These are phyloP conservation scores for Drosophila repletoides DNA, from an alignment of 1,140 invertebrate genomes.

Conservation along the genomic window DNA sequence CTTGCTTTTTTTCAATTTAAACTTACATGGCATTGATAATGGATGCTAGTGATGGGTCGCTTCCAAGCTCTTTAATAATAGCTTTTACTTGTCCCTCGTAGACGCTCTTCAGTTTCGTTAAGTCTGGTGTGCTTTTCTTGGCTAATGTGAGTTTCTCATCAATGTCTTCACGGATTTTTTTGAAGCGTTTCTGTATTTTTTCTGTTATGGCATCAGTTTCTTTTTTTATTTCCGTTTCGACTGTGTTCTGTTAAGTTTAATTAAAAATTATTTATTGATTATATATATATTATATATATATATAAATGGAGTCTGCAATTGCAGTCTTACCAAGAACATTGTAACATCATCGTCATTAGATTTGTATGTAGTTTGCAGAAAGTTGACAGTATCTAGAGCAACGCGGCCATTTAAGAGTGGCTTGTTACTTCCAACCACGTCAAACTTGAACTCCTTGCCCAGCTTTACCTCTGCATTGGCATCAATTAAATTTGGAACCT, in stretches of 20 bases:
- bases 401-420: slow-evolving; percentile 85
- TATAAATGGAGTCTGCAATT: neutral
- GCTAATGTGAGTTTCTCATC: slow-evolving; percentile 83
- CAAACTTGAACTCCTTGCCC: slow-evolving; percentile 86
- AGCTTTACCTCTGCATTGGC: slow-evolving; percentile 84
- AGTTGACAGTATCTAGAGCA: slow-evolving; percentile 86
- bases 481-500: slow-evolving; percentile 84
- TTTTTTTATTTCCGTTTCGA: slow-evolving; percentile 61
- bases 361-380: slow-evolving; percentile 86
- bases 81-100: slow-evolving; percentile 85
- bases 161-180: slow-evolving; percentile 77
- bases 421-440: slow-evolving; percentile 83
- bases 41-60: slow-evolving; percentile 86
- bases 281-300: neutral
- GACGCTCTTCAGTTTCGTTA: slow-evolving; percentile 84
- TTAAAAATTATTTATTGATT: neutral
- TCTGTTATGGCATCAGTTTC: slow-evolving; percentile 80
- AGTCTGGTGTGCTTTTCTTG: slow-evolving; percentile 85
- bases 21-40: slow-evolving; percentile 84
- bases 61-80: slow-evolving; percentile 86
- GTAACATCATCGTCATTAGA: slow-evolving; percentile 86
- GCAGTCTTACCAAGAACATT: slow-evolving; percentile 83
- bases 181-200: slow-evolving; percentile 77
- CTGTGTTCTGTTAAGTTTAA: slow-evolving; percentile 44
- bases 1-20: neutral